A percentile compares a stretch with the other conserved stretches of the same genome.
These are phyloP conservation scores for Abramis brama DNA, from an alignment of 2,113 vertebrate genomes.

Conservation along the genomic window DNA sequence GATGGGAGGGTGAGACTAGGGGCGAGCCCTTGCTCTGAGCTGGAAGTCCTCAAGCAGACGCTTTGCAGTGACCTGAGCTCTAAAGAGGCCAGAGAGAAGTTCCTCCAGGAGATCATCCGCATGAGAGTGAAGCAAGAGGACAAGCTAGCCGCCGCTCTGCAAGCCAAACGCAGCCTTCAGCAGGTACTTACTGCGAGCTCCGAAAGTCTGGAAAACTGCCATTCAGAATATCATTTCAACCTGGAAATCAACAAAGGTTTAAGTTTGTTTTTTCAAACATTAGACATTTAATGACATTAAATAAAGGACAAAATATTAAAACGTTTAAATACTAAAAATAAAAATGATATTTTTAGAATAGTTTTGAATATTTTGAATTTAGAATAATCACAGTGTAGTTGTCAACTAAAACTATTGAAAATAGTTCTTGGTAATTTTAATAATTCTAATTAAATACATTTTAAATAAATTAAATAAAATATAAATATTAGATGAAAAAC, in stretches of 20 bases:
- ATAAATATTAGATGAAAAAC: background rate
- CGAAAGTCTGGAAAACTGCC: background rate
- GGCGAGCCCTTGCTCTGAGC: slow-evolving; percentile 68
- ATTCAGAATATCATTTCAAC: background rate
- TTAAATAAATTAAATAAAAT: background rate
- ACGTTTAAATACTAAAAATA: background rate
- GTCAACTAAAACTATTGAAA: background rate
- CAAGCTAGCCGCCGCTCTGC: slow-evolving; percentile 88
- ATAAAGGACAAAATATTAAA: background rate
- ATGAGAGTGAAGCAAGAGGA: slow-evolving; percentile 96
- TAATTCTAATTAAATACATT: no score
- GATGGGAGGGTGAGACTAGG: slow-evolving; percentile 70
- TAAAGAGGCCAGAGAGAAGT: slow-evolving; percentile 92
- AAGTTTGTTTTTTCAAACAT: no score
- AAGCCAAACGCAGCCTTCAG: slow-evolving; percentile 92
- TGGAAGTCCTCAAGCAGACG: slow-evolving; percentile 90
- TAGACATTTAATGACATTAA: background rate
- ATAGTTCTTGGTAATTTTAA: background rate
- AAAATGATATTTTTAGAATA: background rate
- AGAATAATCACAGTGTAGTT: background rate
- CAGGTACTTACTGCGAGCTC: slow-evolving; percentile 77
- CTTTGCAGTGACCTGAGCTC: slow-evolving; percentile 88
- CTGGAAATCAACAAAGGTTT: no score
- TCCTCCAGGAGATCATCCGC: slow-evolving; percentile 93
- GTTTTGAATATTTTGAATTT: background rate